Evolutionary conservation across 2,888 invertebrate genomes (phyloP), one percentile per base, ranked within the genome.

Genomic region (Eugnorisma glareosa): DNA sequence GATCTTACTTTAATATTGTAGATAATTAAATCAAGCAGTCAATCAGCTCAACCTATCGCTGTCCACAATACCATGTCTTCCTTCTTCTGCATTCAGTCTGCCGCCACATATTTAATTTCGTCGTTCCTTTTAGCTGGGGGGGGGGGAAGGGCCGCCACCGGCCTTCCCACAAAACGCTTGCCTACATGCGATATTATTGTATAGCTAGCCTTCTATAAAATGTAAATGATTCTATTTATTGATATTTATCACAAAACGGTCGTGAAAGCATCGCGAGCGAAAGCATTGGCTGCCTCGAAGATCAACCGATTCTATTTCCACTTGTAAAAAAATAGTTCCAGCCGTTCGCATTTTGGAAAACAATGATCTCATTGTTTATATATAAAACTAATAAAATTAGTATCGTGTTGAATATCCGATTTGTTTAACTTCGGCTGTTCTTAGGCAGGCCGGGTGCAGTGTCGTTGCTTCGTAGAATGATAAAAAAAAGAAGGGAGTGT

Each of bases 401-500:
- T 66, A 68, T 71, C 54, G 68, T 79, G 63, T 82, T 84, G 63
- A 75, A 75, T 70, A 67, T 69, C 8, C 61, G 59, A 70, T 61
- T 37, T 37, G 54, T 71, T 66, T 77, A 57, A 66, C 54, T 63
- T 74, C 61, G 57, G 43, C 57, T 79, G 66, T 83, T 70, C 43
- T 81, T 31, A 66, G 64, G 68, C 67, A 54, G 59, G 71, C 71
- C 75, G 73, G 72, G 48, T 75, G 83, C 86, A 79, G 75, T 81
- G 88, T 83, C 82, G 82, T 82, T 80, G 79, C 87, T 89, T 90
- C 91, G 79, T 75, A 81, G 90, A 90, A 91, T 87, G 82, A 84
- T 86, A 84, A 90, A 92, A 91, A 91, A 90, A 91, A 89, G 83
- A 89, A 93, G 94, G 94, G 93, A 93, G 93, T 90, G 90, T 90